phyloP scores from a whole-genome alignment of 2,888 invertebrate species.

The Quadriops clusia region DNA sequence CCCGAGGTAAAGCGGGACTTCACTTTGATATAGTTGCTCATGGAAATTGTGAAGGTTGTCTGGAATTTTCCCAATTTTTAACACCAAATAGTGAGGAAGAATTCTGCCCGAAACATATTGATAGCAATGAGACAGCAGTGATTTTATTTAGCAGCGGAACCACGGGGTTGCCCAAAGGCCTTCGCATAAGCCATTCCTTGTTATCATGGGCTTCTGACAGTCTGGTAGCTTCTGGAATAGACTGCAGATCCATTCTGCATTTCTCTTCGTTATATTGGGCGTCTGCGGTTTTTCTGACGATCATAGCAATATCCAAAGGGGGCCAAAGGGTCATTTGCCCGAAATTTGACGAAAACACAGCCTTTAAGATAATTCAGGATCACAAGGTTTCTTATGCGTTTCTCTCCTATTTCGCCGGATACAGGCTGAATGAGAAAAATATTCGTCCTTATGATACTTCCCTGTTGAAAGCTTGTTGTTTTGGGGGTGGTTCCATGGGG shows the following conservation, averaged over 20 bases:
- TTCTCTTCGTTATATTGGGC: constrained; percentile 27
- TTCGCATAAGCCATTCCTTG: constrained; percentile 22
- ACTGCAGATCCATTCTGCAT: constrained; percentile 7
- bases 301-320: constrained; percentile 17
- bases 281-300: constrained; percentile 18
- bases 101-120: constrained; percentile 18
- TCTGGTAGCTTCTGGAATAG: constrained; percentile 1
- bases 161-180: constrained; percentile 31
- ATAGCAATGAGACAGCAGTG: constrained; percentile 19
- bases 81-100: constrained; percentile 15
- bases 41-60: constrained; percentile 12
- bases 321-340: constrained; percentile 17
- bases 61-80: constrained; percentile 15
- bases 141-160: constrained; percentile 31
- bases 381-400: constrained; percentile 27
- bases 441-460: constrained; percentile 4
- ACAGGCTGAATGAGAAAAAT: neutral
- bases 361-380: constrained; percentile 18
- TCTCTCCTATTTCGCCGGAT: no score
- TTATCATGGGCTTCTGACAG: neutral
- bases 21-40: constrained; percentile 18
- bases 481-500: constrained; percentile 15
- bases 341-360: constrained; percentile 18
- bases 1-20: constrained; percentile 11
- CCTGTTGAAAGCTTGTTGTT: constrained; percentile 7